These are phyloP conservation scores for Falco berigora DNA, from an alignment of 2,797 vertebrate species.

Conservation along the genomic window DNA sequence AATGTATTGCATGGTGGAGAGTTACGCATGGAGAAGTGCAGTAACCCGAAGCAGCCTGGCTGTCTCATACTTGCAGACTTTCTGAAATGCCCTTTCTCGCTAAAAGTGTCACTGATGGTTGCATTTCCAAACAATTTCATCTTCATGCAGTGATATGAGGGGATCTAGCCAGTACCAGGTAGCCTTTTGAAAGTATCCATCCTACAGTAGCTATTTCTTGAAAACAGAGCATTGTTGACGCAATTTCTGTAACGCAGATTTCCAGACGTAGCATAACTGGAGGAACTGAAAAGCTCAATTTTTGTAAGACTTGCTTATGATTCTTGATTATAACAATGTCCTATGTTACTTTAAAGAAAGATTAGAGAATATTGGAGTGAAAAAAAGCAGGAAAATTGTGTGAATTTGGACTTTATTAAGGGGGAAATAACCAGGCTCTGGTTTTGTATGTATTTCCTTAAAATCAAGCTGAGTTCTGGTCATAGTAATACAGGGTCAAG, in stretches of 20 bases:
- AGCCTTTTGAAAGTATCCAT: background rate
- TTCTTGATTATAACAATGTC: background rate
- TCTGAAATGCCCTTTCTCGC: background rate
- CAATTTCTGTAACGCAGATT: background rate
- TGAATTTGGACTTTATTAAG: background rate
- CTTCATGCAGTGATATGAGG: background rate
- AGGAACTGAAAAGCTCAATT: background rate
- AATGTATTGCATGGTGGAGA: background rate
- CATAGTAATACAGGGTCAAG: background rate
- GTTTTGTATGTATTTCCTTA: background rate
- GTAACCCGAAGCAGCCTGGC: rapidly evolving
- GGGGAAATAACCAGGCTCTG: background rate
- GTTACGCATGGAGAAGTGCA: background rate
- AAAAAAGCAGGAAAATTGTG: background rate
- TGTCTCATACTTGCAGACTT: background rate
- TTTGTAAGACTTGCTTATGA: background rate
- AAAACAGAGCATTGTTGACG: background rate
- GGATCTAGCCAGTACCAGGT: background rate
- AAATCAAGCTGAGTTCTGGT: background rate
- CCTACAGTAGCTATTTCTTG: background rate
- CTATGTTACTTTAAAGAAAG: background rate
- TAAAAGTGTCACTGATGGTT: background rate
- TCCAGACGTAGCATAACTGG: background rate
- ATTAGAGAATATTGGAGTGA: background rate
- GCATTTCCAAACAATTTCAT: background rate